These are phyloP conservation scores for Bombyx huttoni DNA, from an alignment of 2,888 invertebrate species.

Conservation along the genomic window DNA sequence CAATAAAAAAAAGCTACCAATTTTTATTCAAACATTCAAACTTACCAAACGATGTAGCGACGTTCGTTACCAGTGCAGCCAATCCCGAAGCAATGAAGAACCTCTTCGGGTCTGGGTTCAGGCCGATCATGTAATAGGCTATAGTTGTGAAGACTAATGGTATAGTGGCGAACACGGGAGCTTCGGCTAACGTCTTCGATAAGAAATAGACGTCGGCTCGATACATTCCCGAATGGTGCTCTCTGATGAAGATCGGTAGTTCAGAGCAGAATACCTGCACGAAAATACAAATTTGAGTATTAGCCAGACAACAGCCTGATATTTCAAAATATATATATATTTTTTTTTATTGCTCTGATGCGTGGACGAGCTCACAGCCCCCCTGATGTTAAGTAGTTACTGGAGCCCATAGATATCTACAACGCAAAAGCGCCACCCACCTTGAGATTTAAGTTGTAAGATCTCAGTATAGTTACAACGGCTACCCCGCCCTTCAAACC, in stretches of 20 bases:
- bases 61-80: constrained; percentile 87
- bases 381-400: too few relatives aligned
- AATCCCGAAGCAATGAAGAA: constrained; percentile 84
- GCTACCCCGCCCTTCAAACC: too few relatives aligned
- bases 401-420: too few relatives aligned
- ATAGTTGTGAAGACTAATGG: constrained; percentile 87
- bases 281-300: background rate
- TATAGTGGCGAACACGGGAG: constrained; percentile 87
- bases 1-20: background rate
- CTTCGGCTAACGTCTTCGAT: constrained; percentile 90
- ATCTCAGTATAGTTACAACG: too few relatives aligned
- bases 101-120: constrained; percentile 76
- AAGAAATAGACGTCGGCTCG: constrained; percentile 92
- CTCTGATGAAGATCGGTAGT: constrained; percentile 89
- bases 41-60: constrained; percentile 89
- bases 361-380: too few relatives aligned
- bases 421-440: too few relatives aligned
- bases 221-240: constrained; percentile 92
- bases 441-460: too few relatives aligned
- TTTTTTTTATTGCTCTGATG: too few relatives aligned
- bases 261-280: constrained; percentile 89
- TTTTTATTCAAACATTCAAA: constrained; percentile 5
- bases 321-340: too few relatives aligned
- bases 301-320: too few relatives aligned
- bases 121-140: constrained; percentile 91